A percentile compares a stretch with the other conserved stretches of the same genome.
Conservation (phyloP, 2,797 vertebrate genomes). For the Aphelocoma californica region DNA sequence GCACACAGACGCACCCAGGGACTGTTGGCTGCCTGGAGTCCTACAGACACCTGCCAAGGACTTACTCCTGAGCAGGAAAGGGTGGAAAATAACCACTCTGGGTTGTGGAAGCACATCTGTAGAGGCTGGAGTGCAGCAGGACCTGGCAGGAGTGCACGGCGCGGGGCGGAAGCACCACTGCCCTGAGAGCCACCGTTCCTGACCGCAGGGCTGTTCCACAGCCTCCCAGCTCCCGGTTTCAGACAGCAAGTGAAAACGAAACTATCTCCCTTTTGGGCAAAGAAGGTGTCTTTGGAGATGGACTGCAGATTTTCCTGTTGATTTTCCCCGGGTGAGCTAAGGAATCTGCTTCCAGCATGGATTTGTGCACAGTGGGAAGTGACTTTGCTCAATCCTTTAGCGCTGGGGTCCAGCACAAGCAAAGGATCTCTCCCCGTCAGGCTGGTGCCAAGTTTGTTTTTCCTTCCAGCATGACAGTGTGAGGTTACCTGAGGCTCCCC, state of each 20-base stretch:
- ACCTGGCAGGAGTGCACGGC: background rate
- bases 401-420: background rate
- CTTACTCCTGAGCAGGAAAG: background rate
- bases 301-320: background rate
- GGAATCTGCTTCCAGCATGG: background rate
- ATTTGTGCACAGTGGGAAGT: background rate
- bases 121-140: slow-evolving; percentile 3
- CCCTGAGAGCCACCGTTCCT: background rate
- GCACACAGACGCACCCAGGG: rapidly evolving
- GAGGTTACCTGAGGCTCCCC: slow-evolving; percentile 34
- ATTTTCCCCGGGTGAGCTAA: background rate
- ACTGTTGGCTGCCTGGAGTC: background rate
- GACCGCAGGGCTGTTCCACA: background rate
- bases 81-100: background rate
- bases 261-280: background rate
- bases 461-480: background rate
- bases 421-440: background rate
- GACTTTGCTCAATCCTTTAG: background rate
- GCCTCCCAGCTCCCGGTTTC: slow-evolving; percentile 1
- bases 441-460: background rate
- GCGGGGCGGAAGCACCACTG: rapidly evolving
- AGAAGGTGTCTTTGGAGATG: background rate
- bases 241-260: background rate
- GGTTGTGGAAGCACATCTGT: background rate
- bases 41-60: background rate